Conservation (phyloP, 2,888 invertebrate genomes). For the Zelleria hepariella region DNA sequence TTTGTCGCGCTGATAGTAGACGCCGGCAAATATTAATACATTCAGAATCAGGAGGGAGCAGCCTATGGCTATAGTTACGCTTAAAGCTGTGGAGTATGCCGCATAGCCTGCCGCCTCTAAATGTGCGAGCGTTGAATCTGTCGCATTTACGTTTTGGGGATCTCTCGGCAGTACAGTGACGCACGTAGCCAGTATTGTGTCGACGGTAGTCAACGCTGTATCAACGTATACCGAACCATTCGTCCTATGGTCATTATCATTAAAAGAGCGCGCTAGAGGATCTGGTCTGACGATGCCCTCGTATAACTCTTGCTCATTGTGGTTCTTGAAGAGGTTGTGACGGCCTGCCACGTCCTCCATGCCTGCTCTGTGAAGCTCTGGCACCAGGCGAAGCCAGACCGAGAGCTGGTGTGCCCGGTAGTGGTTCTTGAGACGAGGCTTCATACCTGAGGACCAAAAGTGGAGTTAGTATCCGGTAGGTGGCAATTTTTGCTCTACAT, state of each 20-base stretch:
- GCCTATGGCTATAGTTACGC: conserved; percentile 85
- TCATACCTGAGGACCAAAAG: conserved; percentile 79
- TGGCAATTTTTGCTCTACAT: background rate
- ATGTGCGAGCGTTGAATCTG: conserved; percentile 82
- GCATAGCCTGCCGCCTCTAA: conserved; percentile 85
- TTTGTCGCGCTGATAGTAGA: conserved; percentile 86
- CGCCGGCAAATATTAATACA: conserved; percentile 86
- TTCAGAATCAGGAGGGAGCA: conserved; percentile 86
- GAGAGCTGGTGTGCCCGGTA: conserved; percentile 95
- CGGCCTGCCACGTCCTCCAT: conserved; percentile 90
- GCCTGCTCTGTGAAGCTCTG: conserved; percentile 89
- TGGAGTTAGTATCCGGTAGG: background rate
- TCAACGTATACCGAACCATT: conserved; percentile 66
- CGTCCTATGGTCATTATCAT: conserved; percentile 72
- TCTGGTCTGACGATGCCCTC: conserved; percentile 91
- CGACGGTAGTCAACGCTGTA: conserved; percentile 77
- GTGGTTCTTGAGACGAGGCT: conserved; percentile 92
- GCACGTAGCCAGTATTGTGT: conserved; percentile 80
- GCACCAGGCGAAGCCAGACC: conserved; percentile 94
- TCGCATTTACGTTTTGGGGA: conserved; percentile 62
- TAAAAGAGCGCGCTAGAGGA: conserved; percentile 77
- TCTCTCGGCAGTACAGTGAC: conserved; percentile 74
- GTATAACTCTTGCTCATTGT: conserved; percentile 90
- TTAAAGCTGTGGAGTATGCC: conserved; percentile 81
- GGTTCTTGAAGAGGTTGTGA: conserved; percentile 91